These are phyloP conservation scores for Drosophila nr. fundita DNA, from an alignment of 2,888 invertebrate species.

Conservation along the genomic window DNA sequence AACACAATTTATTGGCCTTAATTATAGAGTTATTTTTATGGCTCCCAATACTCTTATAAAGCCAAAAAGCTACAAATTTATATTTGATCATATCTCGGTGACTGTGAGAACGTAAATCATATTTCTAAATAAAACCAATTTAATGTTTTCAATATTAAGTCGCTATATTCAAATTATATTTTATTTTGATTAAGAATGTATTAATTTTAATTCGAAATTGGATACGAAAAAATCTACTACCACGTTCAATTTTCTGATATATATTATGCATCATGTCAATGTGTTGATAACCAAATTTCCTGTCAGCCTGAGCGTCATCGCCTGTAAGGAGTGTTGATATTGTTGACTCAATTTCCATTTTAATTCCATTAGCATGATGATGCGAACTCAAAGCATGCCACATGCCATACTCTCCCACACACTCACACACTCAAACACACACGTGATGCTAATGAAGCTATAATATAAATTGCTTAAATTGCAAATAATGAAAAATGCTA, in stretches of 20 bases:
- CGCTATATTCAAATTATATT: not conserved
- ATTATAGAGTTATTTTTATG: not conserved
- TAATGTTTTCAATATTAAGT: slow-evolving; percentile 22
- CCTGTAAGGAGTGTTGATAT: slow-evolving; percentile 48
- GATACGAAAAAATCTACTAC: not conserved
- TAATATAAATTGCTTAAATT: slow-evolving; percentile 79
- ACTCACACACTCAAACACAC: slow-evolving; percentile 15
- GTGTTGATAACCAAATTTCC: slow-evolving; percentile 48
- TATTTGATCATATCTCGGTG: slow-evolving; percentile 1
- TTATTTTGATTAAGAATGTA: not conserved
- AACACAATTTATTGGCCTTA: not conserved
- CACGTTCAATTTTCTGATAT: slow-evolving; percentile 11
- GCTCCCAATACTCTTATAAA: not conserved
- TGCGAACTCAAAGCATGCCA: slow-evolving; percentile 59
- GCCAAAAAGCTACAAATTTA: not conserved
- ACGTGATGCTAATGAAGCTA: slow-evolving; percentile 70
- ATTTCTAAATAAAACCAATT: slow-evolving; percentile 15
- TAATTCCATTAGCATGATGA: slow-evolving; percentile 73
- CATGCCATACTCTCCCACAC: slow-evolving; percentile 18
- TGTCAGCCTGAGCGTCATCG: slow-evolving; percentile 10
- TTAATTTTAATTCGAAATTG: slow-evolving; percentile 24
- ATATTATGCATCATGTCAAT: slow-evolving; percentile 11
- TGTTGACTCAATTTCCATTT: slow-evolving; percentile 74
- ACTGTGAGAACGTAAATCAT: not conserved
- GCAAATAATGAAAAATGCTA: slow-evolving; percentile 76